Percentiles rank a stretch among this genome's conserved stretches.
Conservation (phyloP, 2,113 vertebrate species). For the Panthera uncia region DNA sequence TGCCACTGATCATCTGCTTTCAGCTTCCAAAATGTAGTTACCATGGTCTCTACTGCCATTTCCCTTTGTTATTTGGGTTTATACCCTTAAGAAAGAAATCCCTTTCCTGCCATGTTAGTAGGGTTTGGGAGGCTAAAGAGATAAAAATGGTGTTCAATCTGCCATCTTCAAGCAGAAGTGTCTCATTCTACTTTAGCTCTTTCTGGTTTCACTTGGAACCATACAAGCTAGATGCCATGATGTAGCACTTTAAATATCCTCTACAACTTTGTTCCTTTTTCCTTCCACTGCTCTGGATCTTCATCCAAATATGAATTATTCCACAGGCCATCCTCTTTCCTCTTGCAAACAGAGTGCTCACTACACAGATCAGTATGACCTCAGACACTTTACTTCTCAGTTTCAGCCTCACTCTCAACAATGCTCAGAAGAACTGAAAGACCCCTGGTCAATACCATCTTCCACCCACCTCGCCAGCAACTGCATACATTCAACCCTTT, state of each 20-base stretch:
- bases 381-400: not conserved
- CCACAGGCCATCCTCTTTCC: not conserved
- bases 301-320: not conserved
- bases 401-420: not conserved
- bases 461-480: not conserved
- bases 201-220: constrained; percentile 3
- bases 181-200: not conserved
- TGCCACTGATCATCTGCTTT: not conserved
- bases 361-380: not conserved
- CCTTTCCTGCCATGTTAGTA: not conserved
- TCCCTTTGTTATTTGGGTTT: not conserved
- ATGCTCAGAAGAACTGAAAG: not conserved
- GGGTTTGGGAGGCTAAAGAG: not conserved
- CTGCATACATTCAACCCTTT: not conserved
- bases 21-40: not conserved
- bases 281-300: not conserved
- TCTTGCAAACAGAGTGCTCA: not conserved
- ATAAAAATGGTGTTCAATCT: not conserved
- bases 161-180: not conserved
- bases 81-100: not conserved
- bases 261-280: not conserved
- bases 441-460: not conserved
- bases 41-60: not conserved
- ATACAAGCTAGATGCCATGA: not conserved
- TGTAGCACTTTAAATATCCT: not conserved